phyloP scores from a whole-genome alignment of 2,797 vertebrate species.

The Onychomys torridus region DNA sequence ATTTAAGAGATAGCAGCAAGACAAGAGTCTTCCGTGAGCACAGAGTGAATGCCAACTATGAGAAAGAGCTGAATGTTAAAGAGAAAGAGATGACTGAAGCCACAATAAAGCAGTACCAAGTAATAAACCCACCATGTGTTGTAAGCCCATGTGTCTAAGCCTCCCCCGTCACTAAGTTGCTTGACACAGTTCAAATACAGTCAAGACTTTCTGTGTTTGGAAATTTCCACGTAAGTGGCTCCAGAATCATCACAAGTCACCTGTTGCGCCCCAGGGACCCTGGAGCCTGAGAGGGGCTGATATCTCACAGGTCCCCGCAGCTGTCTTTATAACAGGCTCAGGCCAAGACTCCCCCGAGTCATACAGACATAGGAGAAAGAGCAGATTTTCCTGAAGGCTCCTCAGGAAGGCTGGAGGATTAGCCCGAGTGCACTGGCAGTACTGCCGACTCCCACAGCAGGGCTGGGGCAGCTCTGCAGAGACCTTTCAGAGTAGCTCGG shows the following conservation, averaged over 20 bases:
- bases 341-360: background rate
- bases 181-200: background rate
- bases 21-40: background rate
- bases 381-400: background rate
- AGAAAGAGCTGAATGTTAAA: background rate
- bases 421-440: background rate
- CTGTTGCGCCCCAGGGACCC: background rate
- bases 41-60: background rate
- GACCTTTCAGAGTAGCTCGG: background rate
- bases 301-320: too few species aligned
- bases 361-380: background rate
- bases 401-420: background rate
- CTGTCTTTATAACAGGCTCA: background rate
- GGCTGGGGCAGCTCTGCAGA: background rate
- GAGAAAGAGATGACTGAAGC: background rate
- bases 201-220: background rate
- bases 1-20: background rate
- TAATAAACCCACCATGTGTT: background rate
- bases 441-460: rapidly evolving
- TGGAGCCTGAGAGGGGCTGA: background rate
- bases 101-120: background rate
- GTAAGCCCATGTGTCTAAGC: background rate
- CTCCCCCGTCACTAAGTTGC: background rate
- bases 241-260: background rate
- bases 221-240: background rate